phyloP scores from a whole-genome alignment of 2,113 vertebrate genomes.

The Corythaixoides concolor region DNA sequence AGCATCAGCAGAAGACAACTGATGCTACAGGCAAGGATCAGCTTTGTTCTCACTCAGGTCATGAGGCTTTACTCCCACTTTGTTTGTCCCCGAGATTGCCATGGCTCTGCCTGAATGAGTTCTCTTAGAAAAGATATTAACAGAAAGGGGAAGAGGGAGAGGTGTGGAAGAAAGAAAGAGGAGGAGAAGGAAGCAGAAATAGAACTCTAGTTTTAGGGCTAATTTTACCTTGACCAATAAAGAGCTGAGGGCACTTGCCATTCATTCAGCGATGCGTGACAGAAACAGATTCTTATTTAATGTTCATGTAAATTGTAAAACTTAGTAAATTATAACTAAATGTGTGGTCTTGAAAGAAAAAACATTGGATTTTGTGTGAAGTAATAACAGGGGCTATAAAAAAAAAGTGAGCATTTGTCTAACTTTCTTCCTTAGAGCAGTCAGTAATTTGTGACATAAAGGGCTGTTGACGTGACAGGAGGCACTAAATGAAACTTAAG shows the following conservation, averaged over 20 bases:
- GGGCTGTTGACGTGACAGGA: neutral
- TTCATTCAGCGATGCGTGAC: neutral
- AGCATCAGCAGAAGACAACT: neutral
- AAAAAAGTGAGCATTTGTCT: neutral
- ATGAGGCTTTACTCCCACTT: neutral
- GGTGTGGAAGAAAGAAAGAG: neutral
- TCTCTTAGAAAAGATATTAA: neutral
- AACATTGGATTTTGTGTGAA: neutral
- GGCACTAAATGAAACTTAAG: neutral
- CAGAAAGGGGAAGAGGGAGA: neutral
- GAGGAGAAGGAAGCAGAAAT: neutral
- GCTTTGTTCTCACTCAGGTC: neutral
- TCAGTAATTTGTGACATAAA: neutral
- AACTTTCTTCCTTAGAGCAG: neutral
- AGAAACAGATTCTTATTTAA: neutral
- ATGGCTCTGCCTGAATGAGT: fast-evolving
- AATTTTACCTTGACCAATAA: no score
- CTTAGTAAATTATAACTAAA: neutral
- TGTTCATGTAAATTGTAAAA: fast-evolving
- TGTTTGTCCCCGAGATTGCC: neutral
- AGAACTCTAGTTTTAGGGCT: no score
- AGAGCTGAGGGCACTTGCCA: neutral
- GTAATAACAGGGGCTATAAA: neutral
- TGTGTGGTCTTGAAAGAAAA: neutral
- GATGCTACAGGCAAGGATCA: neutral